A percentile compares a stretch with the other conserved stretches of the same genome.
Evolutionary conservation across 2,113 vertebrate species (phyloP).

Genomic region (Trachemys scripta): DNA sequence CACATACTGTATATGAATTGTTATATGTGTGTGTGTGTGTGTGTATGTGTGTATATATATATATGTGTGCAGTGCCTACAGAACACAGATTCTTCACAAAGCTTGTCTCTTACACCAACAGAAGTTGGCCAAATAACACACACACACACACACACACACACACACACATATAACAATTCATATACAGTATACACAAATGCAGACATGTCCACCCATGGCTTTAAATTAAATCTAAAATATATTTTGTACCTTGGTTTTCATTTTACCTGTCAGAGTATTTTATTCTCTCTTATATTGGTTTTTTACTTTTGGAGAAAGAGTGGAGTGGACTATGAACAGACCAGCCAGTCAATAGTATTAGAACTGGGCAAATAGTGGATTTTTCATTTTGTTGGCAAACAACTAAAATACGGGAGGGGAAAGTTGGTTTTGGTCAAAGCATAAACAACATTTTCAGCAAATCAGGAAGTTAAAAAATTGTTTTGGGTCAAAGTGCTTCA

Average conservation of each 20-base stretch:
- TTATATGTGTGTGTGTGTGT: too few relatives aligned
- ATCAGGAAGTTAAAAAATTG: not conserved
- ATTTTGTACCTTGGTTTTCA: not conserved
- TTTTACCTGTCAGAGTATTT: constrained; percentile 38
- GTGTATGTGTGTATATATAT: too few relatives aligned
- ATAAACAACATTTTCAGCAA: not conserved
- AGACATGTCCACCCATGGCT: not conserved
- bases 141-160: too few relatives aligned
- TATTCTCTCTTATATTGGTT: constrained; percentile 6
- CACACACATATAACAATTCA: not conserved
- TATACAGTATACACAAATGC: not conserved
- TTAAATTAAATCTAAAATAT: constrained; percentile 57
- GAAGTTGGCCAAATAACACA: too few relatives aligned
- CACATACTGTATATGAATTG: too few relatives aligned
- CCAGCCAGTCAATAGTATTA: not conserved
- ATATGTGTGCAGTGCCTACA: too few relatives aligned
- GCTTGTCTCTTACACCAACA: too few relatives aligned
- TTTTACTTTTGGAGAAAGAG: not conserved
- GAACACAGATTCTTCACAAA: too few relatives aligned
- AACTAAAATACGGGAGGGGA: not conserved
- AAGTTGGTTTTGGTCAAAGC: not conserved
- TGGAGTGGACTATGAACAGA: not conserved
- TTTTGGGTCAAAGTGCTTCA: not conserved
- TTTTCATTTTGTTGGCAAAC: not conserved
- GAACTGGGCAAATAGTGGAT: not conserved